phyloP scores from a whole-genome alignment of 2,113 vertebrate species.

The Ahaetulla prasina region DNA sequence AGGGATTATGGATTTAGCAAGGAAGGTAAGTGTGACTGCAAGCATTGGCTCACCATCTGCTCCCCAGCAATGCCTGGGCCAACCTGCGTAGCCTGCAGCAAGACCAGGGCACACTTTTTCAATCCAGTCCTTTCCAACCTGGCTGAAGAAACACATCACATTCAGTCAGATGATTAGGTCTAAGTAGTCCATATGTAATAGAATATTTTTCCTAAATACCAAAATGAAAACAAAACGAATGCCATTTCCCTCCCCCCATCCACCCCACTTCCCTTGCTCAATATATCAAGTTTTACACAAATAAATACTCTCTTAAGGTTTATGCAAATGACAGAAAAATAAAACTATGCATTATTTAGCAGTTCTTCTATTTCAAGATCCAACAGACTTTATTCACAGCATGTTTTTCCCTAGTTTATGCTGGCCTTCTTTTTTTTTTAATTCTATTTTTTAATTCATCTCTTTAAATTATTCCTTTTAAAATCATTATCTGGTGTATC shows the following conservation, averaged over 20 bases:
- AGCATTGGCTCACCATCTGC: constrained; percentile 99
- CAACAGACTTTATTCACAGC: constrained; percentile 88
- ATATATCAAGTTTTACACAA: constrained; percentile 85
- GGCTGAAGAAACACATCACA: constrained; percentile 92
- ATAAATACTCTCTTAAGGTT: constrained; percentile 88
- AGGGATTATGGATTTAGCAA: constrained; percentile 99
- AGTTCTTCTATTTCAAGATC: constrained; percentile 86
- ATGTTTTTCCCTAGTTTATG: constrained; percentile 87
- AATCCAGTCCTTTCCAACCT: constrained; percentile 92
- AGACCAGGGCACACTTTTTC: constrained; percentile 95
- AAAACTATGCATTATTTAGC: constrained; percentile 88
- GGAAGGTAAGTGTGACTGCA: constrained; percentile 99
- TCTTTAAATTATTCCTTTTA: constrained; percentile 88
- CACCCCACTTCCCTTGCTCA: constrained; percentile 72
- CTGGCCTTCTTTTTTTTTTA: constrained; percentile 78
- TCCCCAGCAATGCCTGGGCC: constrained; percentile 98
- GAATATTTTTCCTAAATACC: constrained; percentile 93
- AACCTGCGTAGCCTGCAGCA: constrained; percentile 99
- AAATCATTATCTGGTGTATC: constrained; percentile 83
- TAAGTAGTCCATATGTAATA: constrained; percentile 99
- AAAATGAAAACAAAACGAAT: constrained; percentile 87
- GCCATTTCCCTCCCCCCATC: constrained; percentile 67
- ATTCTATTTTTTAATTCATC: constrained; percentile 83
- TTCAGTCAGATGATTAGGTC: constrained; percentile 99
- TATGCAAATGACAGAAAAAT: constrained; percentile 86